phyloP scores from a whole-genome alignment of 2,797 vertebrate genomes.

The Erethizon dorsatum region DNA sequence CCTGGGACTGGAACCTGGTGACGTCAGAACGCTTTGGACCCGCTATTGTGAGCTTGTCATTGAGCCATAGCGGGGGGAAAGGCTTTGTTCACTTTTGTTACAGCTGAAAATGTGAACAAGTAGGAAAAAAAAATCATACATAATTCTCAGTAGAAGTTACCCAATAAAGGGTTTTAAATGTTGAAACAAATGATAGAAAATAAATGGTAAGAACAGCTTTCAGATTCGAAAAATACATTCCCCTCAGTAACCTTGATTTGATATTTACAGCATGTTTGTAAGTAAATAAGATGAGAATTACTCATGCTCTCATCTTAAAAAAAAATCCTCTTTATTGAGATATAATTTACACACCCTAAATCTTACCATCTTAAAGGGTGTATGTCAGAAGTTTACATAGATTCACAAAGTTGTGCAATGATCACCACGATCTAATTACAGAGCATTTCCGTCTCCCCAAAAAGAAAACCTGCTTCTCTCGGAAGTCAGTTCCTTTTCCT shows the following conservation, averaged over 20 bases:
- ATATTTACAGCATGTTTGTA: background rate
- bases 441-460: background rate
- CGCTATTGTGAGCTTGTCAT: background rate
- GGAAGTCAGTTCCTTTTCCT: background rate
- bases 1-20: background rate
- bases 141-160: background rate
- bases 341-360: background rate
- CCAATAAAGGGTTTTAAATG: background rate
- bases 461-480: background rate
- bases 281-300: conserved; percentile 16
- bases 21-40: background rate
- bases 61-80: background rate
- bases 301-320: background rate
- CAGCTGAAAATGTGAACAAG: background rate
- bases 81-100: background rate
- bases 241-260: background rate
- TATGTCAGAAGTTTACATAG: background rate
- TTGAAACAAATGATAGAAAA: background rate
- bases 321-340: conserved; percentile 4
- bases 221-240: conserved; percentile 14
- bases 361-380: background rate
- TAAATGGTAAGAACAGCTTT: conserved; percentile 7
- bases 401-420: background rate
- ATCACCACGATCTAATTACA: background rate
- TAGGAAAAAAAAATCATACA: background rate